phyloP scores from a whole-genome alignment of 2,797 vertebrate species.

The Eulemur mongoz region DNA sequence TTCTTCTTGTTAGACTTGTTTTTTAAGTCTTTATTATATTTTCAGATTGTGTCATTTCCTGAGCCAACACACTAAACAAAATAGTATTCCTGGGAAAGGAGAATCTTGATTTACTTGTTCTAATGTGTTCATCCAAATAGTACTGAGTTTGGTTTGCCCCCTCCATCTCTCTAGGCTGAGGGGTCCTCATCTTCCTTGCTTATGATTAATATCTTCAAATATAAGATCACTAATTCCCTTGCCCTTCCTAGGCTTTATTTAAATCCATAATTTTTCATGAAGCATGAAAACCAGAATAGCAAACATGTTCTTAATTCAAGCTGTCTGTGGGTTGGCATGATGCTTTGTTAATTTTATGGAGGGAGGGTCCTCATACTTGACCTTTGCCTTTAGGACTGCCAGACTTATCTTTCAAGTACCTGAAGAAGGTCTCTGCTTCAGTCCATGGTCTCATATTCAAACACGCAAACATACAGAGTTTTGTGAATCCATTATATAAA shows the following conservation, averaged over 20 bases:
- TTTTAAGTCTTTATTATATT: background rate
- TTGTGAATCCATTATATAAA: background rate
- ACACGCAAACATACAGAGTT: background rate
- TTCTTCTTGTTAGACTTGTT: background rate
- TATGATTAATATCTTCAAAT: background rate
- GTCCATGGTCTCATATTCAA: background rate
- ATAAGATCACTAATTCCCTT: background rate
- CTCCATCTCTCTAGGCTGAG: background rate
- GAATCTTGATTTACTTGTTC: background rate
- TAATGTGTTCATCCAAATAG: background rate
- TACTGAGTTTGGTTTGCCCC: background rate
- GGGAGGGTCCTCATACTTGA: background rate
- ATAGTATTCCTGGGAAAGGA: background rate
- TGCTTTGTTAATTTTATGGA: background rate
- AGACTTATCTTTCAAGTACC: background rate
- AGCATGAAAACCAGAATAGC: background rate
- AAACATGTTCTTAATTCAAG: background rate
- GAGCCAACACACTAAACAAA: background rate
- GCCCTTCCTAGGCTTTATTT: background rate
- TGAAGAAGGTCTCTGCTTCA: background rate
- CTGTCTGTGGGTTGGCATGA: background rate
- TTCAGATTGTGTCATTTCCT: slow-evolving; percentile 2
- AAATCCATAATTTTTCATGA: background rate
- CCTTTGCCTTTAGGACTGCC: background rate
- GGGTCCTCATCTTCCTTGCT: background rate